Evolutionary conservation across 2,113 vertebrate genomes (phyloP), one percentile per base, ranked within the genome.

Genomic region (Campylomormyrus numenius): DNA sequence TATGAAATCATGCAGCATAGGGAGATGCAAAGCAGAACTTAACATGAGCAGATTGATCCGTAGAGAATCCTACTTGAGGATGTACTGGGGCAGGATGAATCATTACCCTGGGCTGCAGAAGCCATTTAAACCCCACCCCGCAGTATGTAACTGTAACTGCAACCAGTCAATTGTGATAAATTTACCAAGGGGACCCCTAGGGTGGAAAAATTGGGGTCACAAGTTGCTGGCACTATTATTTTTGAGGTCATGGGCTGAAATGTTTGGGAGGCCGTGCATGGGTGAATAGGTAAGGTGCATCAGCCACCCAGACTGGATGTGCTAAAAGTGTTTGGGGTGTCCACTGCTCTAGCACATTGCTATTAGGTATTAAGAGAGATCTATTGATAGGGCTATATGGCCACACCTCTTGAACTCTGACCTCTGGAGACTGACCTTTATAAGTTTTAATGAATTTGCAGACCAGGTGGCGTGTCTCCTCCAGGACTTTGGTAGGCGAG

Each of bases 381-480:
- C 31, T 77, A 66, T 27, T 66, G 9, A 27, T 27, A 66, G n/a
- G n/a, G 62, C 31, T 77, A 17, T 17, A 77, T 2, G 15, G 74
- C 31, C 70, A 77, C 15, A 0, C 35, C 70, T 77, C 27, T 19
- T 39, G 21, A 84, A 84, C 21, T 8, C 19, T 52, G 85, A 87
- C 15, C 49, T 39, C 85, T 19, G 85, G 24, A 21, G 48, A 86
- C 90, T 87, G 62, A 96, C 95, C 95, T 94, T 92, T 62, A 89
- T 94, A 92, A 42, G 45, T 92, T 89, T 90, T 93, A 39, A 95
- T 87, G 89, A 96, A 96, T 88, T 85, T 94, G 31, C 92, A 89
- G 66, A 96, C 91, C 50, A 95, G 90, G 8, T 86, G 80, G n/a
- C 90, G 87, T 90, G 91, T 93, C 88, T 95, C 95, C 4, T 35